Evolutionary conservation across 2,888 invertebrate species (phyloP), one percentile per base, ranked within the genome.

Genomic region (Byasa hedistus): DNA sequence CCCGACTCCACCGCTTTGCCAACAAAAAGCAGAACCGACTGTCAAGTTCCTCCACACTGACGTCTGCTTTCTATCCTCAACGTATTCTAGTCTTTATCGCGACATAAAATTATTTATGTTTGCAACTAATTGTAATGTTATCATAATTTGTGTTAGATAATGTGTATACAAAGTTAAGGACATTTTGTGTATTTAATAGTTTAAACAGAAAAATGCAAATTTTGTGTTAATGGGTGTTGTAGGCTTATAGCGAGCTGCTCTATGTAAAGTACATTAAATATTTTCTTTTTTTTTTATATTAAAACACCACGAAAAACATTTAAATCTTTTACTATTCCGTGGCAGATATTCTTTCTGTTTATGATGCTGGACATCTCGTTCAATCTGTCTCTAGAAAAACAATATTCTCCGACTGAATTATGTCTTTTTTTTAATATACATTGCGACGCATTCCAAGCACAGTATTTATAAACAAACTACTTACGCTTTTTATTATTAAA

Each of bases 21-120:
- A 82, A 73, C 74, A 75, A 75, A 74, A 78, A 85, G 86, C 86
- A 87, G 87, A 80, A 77, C 77, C 75, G 69, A 78, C 79, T 75
- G 81, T 83, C 82, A 80, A 81, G 82, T 84, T 85, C 84, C 85
- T 85, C 82, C 81, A 79, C 73, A 79, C 80, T 83, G 85, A 87
- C 84, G 82, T 88, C 88, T 91, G 91, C 89, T 89, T 86, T 86
- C 86, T 89, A 85, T 89, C 92, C 91, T 92, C 91, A 92, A 92
- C 84, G 84, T 87, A 89, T 92, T 91, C 92, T 92, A 92, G 92
- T 92, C 92, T 87, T 81, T 79, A 81, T 80, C 75, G 90, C 90
- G 86, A 85, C 87, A 84, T 87, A 84, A 75, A 84, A 83, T 77
- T 70, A 77, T 83, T 84, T 87, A 87, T 86, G 89, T 80, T 83